phyloP scores from a whole-genome alignment of 2,113 vertebrate genomes.

The Perognathus longimembris region DNA sequence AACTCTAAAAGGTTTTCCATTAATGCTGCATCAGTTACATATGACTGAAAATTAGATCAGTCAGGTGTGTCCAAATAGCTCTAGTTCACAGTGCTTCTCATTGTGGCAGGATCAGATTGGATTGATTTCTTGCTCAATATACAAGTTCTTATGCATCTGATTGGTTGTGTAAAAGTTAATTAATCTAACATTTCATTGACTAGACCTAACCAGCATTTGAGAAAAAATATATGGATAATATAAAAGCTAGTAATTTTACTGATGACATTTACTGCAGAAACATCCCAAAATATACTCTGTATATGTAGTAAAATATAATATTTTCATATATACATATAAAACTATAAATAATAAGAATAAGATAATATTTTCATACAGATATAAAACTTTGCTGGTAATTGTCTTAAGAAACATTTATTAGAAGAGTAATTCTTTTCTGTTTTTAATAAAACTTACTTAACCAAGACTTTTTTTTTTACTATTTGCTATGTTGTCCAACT shows the following conservation, averaged over 20 bases:
- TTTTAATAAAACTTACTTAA: conserved; percentile 50
- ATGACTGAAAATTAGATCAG: background rate
- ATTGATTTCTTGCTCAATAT: background rate
- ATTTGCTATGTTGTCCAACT: conserved; percentile 31
- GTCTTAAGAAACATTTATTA: background rate
- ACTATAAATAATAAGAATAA: too few species aligned
- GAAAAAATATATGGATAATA: background rate
- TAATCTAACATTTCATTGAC: background rate
- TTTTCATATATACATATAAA: too few species aligned
- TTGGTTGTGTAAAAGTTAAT: background rate
- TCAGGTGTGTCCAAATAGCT: background rate
- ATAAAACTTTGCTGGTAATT: background rate
- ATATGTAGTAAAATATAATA: background rate
- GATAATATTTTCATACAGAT: background rate
- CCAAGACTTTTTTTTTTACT: conserved; percentile 45
- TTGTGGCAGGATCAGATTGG: background rate
- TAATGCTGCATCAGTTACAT: background rate
- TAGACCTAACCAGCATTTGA: background rate
- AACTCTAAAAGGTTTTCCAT: conserved; percentile 1
- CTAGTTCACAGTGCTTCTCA: background rate
- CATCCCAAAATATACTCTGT: background rate
- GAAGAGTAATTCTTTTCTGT: conserved; percentile 9
- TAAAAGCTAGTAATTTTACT: background rate
- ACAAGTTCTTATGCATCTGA: background rate
- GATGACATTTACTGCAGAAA: background rate